phyloP scores from a whole-genome alignment of 1,140 invertebrate genomes.

The Venturia canescens region DNA sequence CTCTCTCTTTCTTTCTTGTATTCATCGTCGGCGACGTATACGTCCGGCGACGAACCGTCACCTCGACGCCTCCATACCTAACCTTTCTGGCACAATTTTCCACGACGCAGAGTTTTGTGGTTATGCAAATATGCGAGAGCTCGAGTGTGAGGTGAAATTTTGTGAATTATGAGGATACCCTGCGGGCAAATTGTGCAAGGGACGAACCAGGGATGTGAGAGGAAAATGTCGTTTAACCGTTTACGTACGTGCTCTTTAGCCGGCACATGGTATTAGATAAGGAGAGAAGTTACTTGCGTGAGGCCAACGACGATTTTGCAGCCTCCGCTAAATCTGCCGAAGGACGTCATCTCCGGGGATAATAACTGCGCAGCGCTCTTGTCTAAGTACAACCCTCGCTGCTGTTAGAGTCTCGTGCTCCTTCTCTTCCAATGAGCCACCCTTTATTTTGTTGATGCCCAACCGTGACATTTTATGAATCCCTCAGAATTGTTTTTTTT shows the following conservation, averaged over 20 bases:
- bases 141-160: constrained; percentile 12
- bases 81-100: constrained; percentile 8
- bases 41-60: constrained; percentile 9
- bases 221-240: constrained; percentile 14
- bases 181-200: neutral
- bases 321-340: no score
- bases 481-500: no score
- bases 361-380: no score
- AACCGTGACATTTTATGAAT: no score
- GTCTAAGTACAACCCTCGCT: no score
- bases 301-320: no score
- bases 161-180: constrained; percentile 26
- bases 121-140: constrained; percentile 35
- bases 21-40: neutral
- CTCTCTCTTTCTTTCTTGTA: neutral
- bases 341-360: no score
- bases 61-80: neutral
- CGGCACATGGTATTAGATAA: neutral
- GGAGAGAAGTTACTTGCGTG: neutral
- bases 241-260: neutral
- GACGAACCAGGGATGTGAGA: neutral
- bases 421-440: no score
- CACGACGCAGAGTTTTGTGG: neutral
- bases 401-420: no score
- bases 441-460: no score